Evolutionary conservation across 2,113 vertebrate species (phyloP), one percentile per base, ranked within the genome.

Genomic region (Nothoprocta perdicaria): DNA sequence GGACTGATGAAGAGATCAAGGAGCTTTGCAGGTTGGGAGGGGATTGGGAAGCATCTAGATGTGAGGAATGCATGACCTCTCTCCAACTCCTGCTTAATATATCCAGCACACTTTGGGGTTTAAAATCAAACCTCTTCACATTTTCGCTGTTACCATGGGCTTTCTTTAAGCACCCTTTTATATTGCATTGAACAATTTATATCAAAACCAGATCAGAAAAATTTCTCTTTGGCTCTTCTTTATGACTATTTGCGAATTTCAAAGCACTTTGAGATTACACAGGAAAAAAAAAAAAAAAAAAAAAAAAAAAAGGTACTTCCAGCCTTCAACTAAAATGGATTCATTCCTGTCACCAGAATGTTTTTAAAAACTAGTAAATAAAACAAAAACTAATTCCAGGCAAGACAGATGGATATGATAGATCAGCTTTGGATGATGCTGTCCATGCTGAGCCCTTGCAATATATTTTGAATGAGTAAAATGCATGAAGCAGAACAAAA

Each of bases 191-290:
- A 79, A 80, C 68, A 68, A 15, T 80, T 95, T 91, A 61, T 80
- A 96, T 96, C 94, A 93, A 95, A 96, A 94, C 73, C 91, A 96
- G 95, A 91, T 75, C 89, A 92, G 87, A 62, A 65, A 90, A 89
- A 52, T 57, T 65, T 85, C 89, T 93, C 48, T 63, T 80, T 74
- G 60, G 18, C 46, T 46, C 29, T 72, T 88, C 88, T 94, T 86
- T 48, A 92, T 63, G 86, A 35, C 90, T 85, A 31, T 60, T 15
- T 63, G 23, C 1, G n/a, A 87, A 93, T 92, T 95, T 96, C 94
- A 96, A 93, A 95, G 82, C 61, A 45, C 35, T 74, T 80, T 52
- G 43, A 81, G 95, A 93, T 92, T 89, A 90, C 1, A 2, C n/a
- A 40, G 26, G 22, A 9, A 23, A 52, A 40, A 41, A 35, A 35